Percentiles rank a stretch among this genome's conserved stretches.
These are phyloP conservation scores for Eugnorisma glareosa DNA, from an alignment of 2,888 invertebrate genomes.

Conservation along the genomic window DNA sequence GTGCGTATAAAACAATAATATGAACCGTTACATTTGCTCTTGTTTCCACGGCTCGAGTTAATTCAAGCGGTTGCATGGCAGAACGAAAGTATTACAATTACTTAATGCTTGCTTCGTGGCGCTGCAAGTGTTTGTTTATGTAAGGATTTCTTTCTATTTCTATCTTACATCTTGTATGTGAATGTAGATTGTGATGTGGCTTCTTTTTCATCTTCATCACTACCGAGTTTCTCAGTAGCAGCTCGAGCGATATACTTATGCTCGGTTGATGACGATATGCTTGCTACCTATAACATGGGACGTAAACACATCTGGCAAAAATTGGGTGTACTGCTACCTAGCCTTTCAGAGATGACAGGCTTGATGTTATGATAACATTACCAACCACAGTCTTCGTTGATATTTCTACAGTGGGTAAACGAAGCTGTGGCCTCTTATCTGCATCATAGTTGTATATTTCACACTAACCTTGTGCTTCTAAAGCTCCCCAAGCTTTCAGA, in stretches of 20 bases:
- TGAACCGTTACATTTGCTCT: constrained; percentile 61
- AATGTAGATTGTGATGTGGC: neutral
- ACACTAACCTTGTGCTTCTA: neutral
- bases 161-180: constrained; percentile 3
- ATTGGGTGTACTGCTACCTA: neutral
- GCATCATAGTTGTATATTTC: neutral
- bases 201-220: constrained; percentile 6
- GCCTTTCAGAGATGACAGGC: neutral
- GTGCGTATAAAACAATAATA: constrained; percentile 39
- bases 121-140: constrained; percentile 41
- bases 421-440: neutral
- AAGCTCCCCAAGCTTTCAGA: neutral
- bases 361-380: neutral
- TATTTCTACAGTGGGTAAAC: neutral
- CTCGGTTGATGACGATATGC: neutral
- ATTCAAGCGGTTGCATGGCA: constrained; percentile 51
- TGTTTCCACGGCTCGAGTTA: constrained; percentile 64
- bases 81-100: constrained; percentile 66
- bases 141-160: constrained; percentile 1
- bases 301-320: neutral
- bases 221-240: neutral
- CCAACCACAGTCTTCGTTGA: neutral
- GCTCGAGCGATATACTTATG: neutral
- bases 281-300: neutral
- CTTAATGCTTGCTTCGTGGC: constrained; percentile 31